Evolutionary conservation across 2,888 invertebrate genomes (phyloP), one percentile per base, ranked within the genome.

Genomic region (Drosophila subsilvestris): DNA sequence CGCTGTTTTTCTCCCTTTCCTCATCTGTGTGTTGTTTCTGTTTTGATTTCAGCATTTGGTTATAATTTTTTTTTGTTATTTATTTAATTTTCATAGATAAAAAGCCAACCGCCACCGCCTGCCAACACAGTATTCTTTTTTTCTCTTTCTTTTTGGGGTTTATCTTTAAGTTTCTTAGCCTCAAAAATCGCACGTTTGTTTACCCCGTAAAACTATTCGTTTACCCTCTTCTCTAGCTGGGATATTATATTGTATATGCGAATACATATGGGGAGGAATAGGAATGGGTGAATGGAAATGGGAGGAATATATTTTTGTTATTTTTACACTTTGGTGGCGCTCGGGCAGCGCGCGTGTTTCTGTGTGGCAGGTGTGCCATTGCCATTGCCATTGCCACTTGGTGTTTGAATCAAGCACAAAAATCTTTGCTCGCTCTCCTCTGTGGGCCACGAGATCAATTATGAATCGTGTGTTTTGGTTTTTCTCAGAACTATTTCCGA

Each of bases 221-320:
- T 44, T 68, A 42, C 51, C 29, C 42, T 8, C 17, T n/a, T 9
- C n/a, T 42, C 55, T 61, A 61, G 63, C 42, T 32, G 12, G 12
- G 12, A 32, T 29, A 3, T 3, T 12, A 32, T 32, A 12, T 12
- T 29, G 9, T 61, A 71, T 60, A 61, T 70, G 71, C 55, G 14
- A 44, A 29, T 47, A 45, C 12, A 45, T 22, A 45, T 22, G 29
- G n/a, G n/a, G 10, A 50, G 42, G 51, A 51, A n/a, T 50, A 49
- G 60, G 44, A 51, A 57, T 69, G 22, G 59, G 60, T 68, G 67
- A 65, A 55, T 70, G 63, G 80, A 53, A 68, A 78, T 86, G 81
- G 80, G 80, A 79, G 86, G 84, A 81, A 86, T 86, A 84, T 81
- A 82, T 77, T 58, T 79, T 65, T 54, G 57, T 63, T 54, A 66